Evolutionary conservation across 2,797 vertebrate species (phyloP).

Genomic region (Aplochiton taeniatus): DNA sequence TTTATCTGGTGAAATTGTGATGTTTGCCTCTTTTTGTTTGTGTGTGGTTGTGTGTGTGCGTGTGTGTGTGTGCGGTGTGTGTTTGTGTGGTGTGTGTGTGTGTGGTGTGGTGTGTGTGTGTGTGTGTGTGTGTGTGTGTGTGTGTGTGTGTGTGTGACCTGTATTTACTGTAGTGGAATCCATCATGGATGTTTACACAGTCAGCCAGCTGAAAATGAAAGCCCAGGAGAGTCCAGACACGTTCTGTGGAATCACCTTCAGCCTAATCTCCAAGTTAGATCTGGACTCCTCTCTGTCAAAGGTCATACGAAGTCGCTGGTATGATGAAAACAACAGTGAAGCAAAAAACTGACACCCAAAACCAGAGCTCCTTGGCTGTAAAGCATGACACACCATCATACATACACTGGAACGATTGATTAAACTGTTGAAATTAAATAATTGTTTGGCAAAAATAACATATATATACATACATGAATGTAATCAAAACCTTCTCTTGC

Average conservation of each 20-base stretch:
- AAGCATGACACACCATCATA: too few species aligned
- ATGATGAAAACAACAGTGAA: conserved; percentile 39
- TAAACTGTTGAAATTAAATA: too few species aligned
- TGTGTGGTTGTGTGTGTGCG: background rate
- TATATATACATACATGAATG: too few species aligned
- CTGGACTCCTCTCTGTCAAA: conserved; percentile 82
- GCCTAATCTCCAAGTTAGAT: conserved; percentile 86
- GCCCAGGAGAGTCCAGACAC: conserved; percentile 71
- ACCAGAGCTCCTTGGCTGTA: too few species aligned
- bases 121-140: background rate
- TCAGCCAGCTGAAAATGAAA: conserved; percentile 84
- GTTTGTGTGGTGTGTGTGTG: too few species aligned
- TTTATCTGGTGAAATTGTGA: too few species aligned
- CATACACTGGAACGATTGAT: too few species aligned
- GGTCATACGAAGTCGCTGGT: conserved; percentile 88
- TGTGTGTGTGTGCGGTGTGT: background rate
- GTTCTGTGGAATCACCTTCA: conserved; percentile 86
- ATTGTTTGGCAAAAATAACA: too few species aligned
- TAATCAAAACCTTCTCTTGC: too few species aligned
- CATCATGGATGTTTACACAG: conserved; percentile 88
- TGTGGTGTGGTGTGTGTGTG: background rate
- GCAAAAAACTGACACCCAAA: background rate
- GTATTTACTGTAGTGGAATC: conserved; percentile 78
- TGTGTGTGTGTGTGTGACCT: background rate
- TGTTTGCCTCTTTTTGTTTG: background rate